Evolutionary conservation across 2,888 invertebrate species (phyloP).

Genomic region (Troilus luridus): DNA sequence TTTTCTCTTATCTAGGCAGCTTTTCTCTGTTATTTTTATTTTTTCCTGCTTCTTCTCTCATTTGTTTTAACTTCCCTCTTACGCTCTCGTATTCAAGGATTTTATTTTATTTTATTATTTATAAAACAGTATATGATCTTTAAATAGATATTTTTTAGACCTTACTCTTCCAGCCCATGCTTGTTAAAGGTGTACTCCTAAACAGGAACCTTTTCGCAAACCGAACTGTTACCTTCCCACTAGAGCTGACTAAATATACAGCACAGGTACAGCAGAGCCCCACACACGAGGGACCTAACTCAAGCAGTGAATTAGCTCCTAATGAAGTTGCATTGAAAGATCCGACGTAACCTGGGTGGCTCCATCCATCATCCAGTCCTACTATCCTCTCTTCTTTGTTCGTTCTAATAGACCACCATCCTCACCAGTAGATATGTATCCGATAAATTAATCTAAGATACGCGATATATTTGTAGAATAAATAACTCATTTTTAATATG

Average conservation of each 20-base stretch:
- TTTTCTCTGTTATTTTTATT: too few species aligned
- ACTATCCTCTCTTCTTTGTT: conserved; percentile 12
- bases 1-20: too few species aligned
- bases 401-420: conserved; percentile 13
- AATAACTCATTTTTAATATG: not conserved
- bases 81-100: too few species aligned
- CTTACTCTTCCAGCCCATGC: too few species aligned
- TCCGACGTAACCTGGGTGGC: conserved; percentile 40
- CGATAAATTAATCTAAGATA: not conserved
- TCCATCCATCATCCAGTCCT: conserved; percentile 27
- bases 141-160: too few species aligned
- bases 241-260: not conserved
- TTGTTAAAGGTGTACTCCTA: too few species aligned
- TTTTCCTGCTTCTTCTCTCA: too few species aligned
- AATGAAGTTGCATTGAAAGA: conserved; percentile 38
- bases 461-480: not conserved
- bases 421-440: not conserved
- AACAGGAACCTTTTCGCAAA: too few species aligned
- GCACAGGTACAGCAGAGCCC: not conserved
- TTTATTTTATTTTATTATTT: too few species aligned
- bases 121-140: too few species aligned
- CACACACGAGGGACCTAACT: not conserved
- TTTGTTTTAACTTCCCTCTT: too few species aligned
- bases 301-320: not conserved
- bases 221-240: not conserved